These are phyloP conservation scores for Hyles vespertilio DNA, from an alignment of 1,140 invertebrate species.

Conservation along the genomic window DNA sequence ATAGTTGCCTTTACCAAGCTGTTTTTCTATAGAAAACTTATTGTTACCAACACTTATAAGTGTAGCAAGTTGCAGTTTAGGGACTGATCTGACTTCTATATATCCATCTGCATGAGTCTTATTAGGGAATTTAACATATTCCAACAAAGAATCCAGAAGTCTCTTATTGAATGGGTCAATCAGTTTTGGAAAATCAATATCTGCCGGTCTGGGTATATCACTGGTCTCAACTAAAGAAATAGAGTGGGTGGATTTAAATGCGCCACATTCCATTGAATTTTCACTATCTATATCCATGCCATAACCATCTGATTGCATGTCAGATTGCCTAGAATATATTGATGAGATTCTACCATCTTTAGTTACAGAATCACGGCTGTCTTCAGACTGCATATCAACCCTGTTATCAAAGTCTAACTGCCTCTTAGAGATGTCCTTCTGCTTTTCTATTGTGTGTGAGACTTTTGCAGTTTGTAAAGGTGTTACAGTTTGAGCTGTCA, in stretches of 20 bases:
- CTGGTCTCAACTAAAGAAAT: conserved; percentile 68
- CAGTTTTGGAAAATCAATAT: conserved; percentile 66
- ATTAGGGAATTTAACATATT: conserved; percentile 77
- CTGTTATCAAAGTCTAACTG: conserved; percentile 68
- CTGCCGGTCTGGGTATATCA: conserved; percentile 68
- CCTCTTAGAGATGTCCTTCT: conserved; percentile 70
- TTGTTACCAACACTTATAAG: conserved; percentile 73
- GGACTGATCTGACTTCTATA: conserved; percentile 59
- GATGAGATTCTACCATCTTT: conserved; percentile 72
- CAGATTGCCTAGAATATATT: conserved; percentile 65
- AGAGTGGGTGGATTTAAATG: conserved; percentile 68
- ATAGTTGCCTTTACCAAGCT: conserved; percentile 85
- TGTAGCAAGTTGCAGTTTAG: conserved; percentile 60
- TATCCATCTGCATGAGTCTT: conserved; percentile 73
- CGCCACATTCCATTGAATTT: conserved; percentile 71
- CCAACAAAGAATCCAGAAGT: conserved; percentile 70
- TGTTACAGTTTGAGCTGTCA: conserved; percentile 57
- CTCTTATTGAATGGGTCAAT: conserved; percentile 78
- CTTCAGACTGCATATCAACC: conserved; percentile 67
- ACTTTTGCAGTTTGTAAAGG: conserved; percentile 64
- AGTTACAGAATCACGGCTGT: conserved; percentile 70
- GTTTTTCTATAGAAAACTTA: conserved; percentile 81
- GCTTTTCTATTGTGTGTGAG: conserved; percentile 59
- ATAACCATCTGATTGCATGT: conserved; percentile 65
- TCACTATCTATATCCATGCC: conserved; percentile 75